Conservation (phyloP, 53 echinoderm and acorn worm species). For the Apostichopus leukothele region DNA sequence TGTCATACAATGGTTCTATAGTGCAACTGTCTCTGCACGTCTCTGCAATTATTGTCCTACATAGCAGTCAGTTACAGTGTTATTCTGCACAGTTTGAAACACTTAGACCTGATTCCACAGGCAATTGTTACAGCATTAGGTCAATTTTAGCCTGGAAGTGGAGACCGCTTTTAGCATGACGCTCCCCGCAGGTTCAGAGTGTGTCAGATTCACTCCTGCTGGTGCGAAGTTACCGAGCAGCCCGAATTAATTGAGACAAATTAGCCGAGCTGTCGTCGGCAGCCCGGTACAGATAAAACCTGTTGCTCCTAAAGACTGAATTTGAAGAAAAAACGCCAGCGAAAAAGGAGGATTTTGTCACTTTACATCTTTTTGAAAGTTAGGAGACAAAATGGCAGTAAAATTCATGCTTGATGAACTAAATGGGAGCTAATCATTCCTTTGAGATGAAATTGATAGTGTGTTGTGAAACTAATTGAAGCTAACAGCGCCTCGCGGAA, state of each 20-base stretch:
- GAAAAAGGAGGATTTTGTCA: background rate
- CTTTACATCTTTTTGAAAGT: background rate
- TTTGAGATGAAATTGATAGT: slow-evolving; percentile 23
- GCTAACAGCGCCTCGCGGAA: background rate
- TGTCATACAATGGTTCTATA: too few relatives aligned
- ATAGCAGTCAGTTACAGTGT: too few relatives aligned
- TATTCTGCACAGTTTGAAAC: background rate
- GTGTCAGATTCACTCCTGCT: slow-evolving; percentile 41
- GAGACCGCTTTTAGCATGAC: slow-evolving; percentile 22
- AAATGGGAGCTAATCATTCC: slow-evolving; percentile 29
- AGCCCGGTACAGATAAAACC: background rate
- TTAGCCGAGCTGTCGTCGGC: background rate
- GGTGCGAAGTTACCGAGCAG: slow-evolving; percentile 31
- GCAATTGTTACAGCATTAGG: slow-evolving; percentile 34
- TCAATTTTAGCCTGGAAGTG: slow-evolving; percentile 12
- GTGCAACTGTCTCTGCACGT: too few relatives aligned
- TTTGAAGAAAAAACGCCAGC: background rate
- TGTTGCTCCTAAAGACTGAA: slow-evolving; percentile 28
- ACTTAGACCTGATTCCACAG: background rate
- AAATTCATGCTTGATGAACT: slow-evolving; percentile 22
- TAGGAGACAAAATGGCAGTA: background rate
- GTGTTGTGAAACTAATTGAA: background rate
- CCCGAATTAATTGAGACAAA: slow-evolving; percentile 27
- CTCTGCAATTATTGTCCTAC: too few relatives aligned
- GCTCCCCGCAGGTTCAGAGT: slow-evolving; percentile 27